Percentiles rank a stretch among this genome's conserved stretches.
These are phyloP conservation scores for Drosophila littoralis DNA, from an alignment of 1,140 invertebrate genomes.

Conservation along the genomic window DNA sequence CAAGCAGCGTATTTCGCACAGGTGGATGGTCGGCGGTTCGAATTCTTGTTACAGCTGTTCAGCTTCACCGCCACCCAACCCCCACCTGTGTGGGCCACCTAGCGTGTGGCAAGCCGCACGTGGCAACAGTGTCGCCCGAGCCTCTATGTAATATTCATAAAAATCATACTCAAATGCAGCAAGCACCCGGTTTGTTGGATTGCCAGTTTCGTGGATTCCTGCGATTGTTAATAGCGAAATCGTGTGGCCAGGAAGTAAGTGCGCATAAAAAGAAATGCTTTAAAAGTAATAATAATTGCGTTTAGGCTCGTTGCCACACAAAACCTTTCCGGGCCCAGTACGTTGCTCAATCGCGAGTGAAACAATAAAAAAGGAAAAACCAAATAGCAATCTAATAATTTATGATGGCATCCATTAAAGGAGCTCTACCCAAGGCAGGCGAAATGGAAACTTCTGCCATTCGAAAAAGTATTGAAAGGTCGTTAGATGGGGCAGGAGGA, in stretches of 20 bases:
- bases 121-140: constrained; percentile 25
- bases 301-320: constrained; percentile 58
- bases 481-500: neutral
- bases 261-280: constrained; percentile 74
- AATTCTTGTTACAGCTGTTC: constrained; percentile 7
- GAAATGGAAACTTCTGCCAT: constrained; percentile 62
- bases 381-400: constrained; percentile 84
- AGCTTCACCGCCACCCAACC: neutral
- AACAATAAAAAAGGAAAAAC: constrained; percentile 73
- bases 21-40: constrained; percentile 45
- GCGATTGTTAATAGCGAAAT: constrained; percentile 70
- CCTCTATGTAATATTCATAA: constrained; percentile 75
- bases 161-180: constrained; percentile 54
- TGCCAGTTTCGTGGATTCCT: constrained; percentile 4
- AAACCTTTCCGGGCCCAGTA: constrained; percentile 21
- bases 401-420: constrained; percentile 83
- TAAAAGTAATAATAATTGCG: constrained; percentile 83
- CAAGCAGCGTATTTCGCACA: constrained; percentile 62
- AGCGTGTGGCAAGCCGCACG: constrained; percentile 9
- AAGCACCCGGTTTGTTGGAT: neutral
- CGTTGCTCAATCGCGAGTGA: constrained; percentile 80
- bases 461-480: constrained; percentile 69
- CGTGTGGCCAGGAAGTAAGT: constrained; percentile 77
- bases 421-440: constrained; percentile 42
- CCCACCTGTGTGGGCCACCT: neutral